phyloP scores from a whole-genome alignment of 2,797 vertebrate species.

The Zalophus californianus region DNA sequence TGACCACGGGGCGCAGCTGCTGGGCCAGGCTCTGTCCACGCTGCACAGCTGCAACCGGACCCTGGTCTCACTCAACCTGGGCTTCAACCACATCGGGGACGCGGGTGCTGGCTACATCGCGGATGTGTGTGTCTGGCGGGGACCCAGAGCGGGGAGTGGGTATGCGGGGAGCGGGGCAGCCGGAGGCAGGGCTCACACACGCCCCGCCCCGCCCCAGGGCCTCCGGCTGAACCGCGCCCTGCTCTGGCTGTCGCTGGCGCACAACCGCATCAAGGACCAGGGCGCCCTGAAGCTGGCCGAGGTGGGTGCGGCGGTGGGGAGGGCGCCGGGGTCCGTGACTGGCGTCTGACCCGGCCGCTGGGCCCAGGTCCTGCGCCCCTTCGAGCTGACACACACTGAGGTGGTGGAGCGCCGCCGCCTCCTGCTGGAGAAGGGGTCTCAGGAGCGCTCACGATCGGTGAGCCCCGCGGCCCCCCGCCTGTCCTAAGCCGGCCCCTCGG shows the following conservation, averaged over 20 bases:
- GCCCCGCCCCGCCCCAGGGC: slow-evolving; percentile 86
- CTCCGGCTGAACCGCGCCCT: slow-evolving; percentile 92
- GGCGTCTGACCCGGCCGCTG: background rate
- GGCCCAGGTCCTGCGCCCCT: slow-evolving; percentile 90
- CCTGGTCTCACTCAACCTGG: slow-evolving; percentile 91
- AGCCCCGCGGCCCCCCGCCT: slow-evolving; percentile 5
- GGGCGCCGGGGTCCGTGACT: rapidly evolving
- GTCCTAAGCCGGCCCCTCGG: background rate
- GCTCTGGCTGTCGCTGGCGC: slow-evolving; percentile 90
- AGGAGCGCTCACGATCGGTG: slow-evolving; percentile 77
- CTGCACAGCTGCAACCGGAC: slow-evolving; percentile 86
- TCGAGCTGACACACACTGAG: slow-evolving; percentile 91
- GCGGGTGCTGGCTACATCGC: slow-evolving; percentile 91
- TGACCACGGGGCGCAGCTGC: slow-evolving; percentile 88
- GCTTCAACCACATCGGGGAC: slow-evolving; percentile 93
- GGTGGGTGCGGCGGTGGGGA: slow-evolving; percentile 77
- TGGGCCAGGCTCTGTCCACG: slow-evolving; percentile 91
- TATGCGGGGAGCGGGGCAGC: rapidly evolving
- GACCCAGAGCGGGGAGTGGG: rapidly evolving
- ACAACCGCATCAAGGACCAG: slow-evolving; percentile 91
- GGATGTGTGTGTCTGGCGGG: slow-evolving; percentile 84
- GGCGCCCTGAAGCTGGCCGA: slow-evolving; percentile 90
- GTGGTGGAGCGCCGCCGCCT: slow-evolving; percentile 91
- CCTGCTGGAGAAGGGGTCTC: slow-evolving; percentile 84
- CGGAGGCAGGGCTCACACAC: rapidly evolving